Evolutionary conservation across 2,888 invertebrate species (phyloP), one percentile per base, ranked within the genome.

Genomic region (Acanthoscelides obtectus): DNA sequence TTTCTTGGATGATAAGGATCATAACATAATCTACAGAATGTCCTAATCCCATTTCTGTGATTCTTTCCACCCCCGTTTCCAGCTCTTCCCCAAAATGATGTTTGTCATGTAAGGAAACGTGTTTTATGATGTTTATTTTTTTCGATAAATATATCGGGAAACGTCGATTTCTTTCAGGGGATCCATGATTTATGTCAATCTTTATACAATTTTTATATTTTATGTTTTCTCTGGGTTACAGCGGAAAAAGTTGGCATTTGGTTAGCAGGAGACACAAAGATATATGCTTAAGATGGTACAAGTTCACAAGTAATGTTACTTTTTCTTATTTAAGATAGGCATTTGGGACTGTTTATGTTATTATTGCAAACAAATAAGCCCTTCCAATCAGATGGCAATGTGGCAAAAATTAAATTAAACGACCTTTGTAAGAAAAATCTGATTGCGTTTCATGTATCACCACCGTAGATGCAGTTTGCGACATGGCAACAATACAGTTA

Each of bases 81-180:
- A 20, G 67, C 67, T 67, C n/a, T 67, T 22, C 22, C 67, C 67
- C 67, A 67, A 22, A 27, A 67, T 17, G 67, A 20, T 22, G 22
- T 67, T 27, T 25, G 22, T 27, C 67, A 67, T 22, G 67, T 67
- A 67, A 20, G 25, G 22, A 67, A 67, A 25, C 67, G 45, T 45
- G 45, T 45, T 45, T 45, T 45, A 45, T 45, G 45, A 45, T 45
- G 45, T 45, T 45, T 45, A 45, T 45, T 45, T 45, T 45, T 45
- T 45, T 45, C 45, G 45, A 45, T 45, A 45, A 45, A 45, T 45
- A 45, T 45, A 45, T 45, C 5, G 45, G 45, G 45, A 45, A 45
- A 45, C 45, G 45, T 45, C 45, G 45, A 45, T 45, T 45, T 45
- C 45, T 45, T 45, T 45, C 45, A 45, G 45, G 45, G 45, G 45